Evolutionary conservation across 2,888 invertebrate species (phyloP), one percentile per base, ranked within the genome.

Genomic region (Pollenia amentaria): DNA sequence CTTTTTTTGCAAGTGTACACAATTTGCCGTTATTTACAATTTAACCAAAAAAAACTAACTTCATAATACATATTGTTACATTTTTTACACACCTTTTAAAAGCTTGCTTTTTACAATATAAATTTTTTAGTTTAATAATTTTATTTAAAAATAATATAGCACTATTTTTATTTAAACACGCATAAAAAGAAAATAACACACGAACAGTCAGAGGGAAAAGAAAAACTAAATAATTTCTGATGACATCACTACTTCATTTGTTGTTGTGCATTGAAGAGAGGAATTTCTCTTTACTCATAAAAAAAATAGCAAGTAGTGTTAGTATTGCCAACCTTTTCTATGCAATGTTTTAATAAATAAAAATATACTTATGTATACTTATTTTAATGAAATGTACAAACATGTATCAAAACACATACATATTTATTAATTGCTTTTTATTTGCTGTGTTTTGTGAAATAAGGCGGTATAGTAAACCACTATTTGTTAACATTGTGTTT

Each of bases 231-330:
- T 88, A 89, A 93, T 94, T 93, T 90, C 93, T 93, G 94, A 93
- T 92, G 92, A 93, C 93, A 93, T 93, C 92, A 93, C 91, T 92
- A 92, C 91, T 90, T 92, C 91, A 91, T 92, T 87, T 88, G 85
- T 87, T 83, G 85, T 81, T 88, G 77, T 85, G 83, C 81, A 83
- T 78, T 72, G 21, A 64, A 77, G 55, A 72, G 64, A 72, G 65
- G 9, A 75, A 42, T 9, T 11, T 62, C 62, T 40, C 16, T 29
- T 10, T 10, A 38, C 18, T 44, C 42, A 55, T 29, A 4, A 55
- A 51, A 75, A 21, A 29, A 60, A 18, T 18, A 60, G 48, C 40
- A 57, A 48, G n/a, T 40, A 46, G 40, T 38, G 14, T 3, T 40
- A 57, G 81, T 42, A 72, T 57, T 83, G 72, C 77, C 83, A 83